Conservation (phyloP, 2,797 vertebrate species). For the Rhinophrynus dorsalis region DNA sequence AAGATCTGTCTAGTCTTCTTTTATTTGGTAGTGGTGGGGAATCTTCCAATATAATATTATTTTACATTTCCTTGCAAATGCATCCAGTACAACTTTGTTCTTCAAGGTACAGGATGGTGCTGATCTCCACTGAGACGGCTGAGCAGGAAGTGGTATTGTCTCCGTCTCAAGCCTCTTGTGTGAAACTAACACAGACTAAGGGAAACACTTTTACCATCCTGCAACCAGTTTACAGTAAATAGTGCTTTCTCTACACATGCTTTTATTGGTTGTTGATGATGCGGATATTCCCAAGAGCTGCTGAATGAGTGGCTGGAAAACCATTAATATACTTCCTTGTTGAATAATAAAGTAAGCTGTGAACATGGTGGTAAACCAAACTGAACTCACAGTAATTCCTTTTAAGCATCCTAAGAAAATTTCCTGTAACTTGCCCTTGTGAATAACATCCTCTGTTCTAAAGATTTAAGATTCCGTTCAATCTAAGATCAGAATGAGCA, state of each 20-base stretch:
- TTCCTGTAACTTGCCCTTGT: slow-evolving; percentile 42
- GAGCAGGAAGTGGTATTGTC: slow-evolving; percentile 23
- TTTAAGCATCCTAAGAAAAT: slow-evolving; percentile 44
- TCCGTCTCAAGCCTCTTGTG: neutral
- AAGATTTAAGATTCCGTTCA: neutral
- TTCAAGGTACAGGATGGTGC: neutral
- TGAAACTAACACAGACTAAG: slow-evolving; percentile 20
- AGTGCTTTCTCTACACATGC: slow-evolving; percentile 38
- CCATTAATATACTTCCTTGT: slow-evolving; percentile 50
- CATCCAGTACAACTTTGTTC: neutral
- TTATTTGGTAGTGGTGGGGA: neutral
- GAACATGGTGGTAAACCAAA: slow-evolving; percentile 43
- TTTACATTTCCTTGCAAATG: neutral
- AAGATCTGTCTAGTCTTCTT: too few relatives aligned
- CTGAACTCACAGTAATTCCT: slow-evolving; percentile 40
- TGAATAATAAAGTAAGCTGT: slow-evolving; percentile 49
- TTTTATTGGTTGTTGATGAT: slow-evolving; percentile 48
- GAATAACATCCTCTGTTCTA: slow-evolving; percentile 17
- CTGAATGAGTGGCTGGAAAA: slow-evolving; percentile 44
- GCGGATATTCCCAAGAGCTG: slow-evolving; percentile 45
- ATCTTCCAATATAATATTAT: neutral
- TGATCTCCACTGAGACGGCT: neutral
- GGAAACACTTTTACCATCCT: slow-evolving; percentile 25
- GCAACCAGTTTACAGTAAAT: slow-evolving; percentile 45
- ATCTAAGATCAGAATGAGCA: neutral